A percentile compares a stretch with the other conserved stretches of the same genome.
Conservation (phyloP, 1,140 invertebrate genomes). For the Drosophila athabasca region DNA sequence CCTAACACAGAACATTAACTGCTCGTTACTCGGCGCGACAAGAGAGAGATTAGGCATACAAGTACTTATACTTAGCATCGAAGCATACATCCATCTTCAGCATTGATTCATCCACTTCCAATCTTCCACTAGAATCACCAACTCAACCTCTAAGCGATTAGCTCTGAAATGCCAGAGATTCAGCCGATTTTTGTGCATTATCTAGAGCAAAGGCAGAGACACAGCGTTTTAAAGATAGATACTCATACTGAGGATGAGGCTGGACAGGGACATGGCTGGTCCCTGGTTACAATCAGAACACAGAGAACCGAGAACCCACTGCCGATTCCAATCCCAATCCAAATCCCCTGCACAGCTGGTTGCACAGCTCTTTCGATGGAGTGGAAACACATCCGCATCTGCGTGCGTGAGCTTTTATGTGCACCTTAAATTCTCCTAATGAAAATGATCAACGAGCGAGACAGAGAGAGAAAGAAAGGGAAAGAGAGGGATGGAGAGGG, state of each 20-base stretch:
- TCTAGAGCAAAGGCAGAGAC: background rate
- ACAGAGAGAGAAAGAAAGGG: slow-evolving; percentile 2
- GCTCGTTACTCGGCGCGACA: no score
- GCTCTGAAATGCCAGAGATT: background rate
- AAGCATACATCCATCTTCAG: no score
- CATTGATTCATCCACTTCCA: no score
- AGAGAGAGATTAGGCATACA: no score
- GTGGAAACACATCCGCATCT: slow-evolving; percentile 32
- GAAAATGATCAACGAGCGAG: slow-evolving; percentile 27
- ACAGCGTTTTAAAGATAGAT: no score
- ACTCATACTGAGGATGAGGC: background rate
- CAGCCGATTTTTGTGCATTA: background rate
- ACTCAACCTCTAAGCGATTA: no score
- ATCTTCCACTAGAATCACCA: no score
- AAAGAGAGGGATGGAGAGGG: slow-evolving; percentile 3
- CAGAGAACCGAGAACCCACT: background rate
- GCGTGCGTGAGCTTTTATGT: slow-evolving; percentile 65
- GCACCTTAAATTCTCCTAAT: slow-evolving; percentile 67
- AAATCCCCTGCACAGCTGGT: slow-evolving; percentile 27
- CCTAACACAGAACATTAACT: no score
- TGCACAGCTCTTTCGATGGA: slow-evolving; percentile 37
- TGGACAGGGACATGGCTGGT: background rate
- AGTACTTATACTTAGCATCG: no score
- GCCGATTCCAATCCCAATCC: background rate
- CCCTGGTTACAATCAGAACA: background rate